Evolutionary conservation across 2,888 invertebrate species (phyloP), one percentile per base, ranked within the genome.

Genomic region (Pyrrhosoma nymphula): DNA sequence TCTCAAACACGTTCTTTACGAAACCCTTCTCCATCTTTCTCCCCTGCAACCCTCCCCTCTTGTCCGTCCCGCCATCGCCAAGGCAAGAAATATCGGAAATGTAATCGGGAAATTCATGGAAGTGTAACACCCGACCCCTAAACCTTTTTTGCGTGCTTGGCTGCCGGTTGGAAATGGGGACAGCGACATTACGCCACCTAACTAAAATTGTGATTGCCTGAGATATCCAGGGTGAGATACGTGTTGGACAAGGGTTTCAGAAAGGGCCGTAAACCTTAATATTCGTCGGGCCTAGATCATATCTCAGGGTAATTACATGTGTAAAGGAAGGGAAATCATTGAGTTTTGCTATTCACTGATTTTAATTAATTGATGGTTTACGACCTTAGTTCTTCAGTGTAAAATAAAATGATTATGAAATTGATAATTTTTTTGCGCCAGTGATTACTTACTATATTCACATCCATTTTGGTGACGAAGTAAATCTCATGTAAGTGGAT

Each of bases 21-120:
- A 4, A n/a, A 30, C 69, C n/a, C 69, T 55, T 90, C 56, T 47
- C 88, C 20, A 16, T 39, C 88, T 69, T 69, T 26, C 69, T 69
- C 12, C 69, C 8, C 26, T 69, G 1, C 26, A 10, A 4, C 12
- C n/a, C 18, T 39, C 6, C 20, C 69, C 39, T 47, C 47, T 4
- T 47, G 47, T 47, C 47, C 8, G 47, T 47, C 47, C 47, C 89
- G 26, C 55, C 56, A n/a, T 89, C n/a, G 26, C 39, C 14, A n/a
- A n/a, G 89, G 55, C 47, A 56, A 89, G 89, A 89, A 89, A 56
- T 56, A 56, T 47, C 89, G 89, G 55, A 89, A 89, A 89, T 89
- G 55, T 55, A 89, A 55, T 89, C 56, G 39, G 47, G 26, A 88
- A 88, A 23, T 47, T 88, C 88, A 88, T 56, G 89, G 89, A 47